Evolutionary conservation across 1,140 invertebrate species (phyloP), one percentile per base, ranked within the genome.

Genomic region (Stegodyphus mimosarum): DNA sequence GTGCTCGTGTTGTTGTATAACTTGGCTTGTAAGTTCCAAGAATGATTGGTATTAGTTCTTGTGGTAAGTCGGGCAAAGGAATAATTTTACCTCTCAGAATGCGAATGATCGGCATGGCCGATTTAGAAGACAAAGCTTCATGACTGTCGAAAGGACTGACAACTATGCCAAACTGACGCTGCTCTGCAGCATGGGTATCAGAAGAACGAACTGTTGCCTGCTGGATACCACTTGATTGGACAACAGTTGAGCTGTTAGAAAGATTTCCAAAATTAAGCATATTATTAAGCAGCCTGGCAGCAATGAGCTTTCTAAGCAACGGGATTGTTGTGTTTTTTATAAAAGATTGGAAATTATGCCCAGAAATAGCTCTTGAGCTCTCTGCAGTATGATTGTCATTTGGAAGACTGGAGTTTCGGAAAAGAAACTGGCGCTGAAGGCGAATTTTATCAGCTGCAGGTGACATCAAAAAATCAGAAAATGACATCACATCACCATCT

Each of bases 81-180:
- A 86, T 66, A 17, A 86, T 71, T 53, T 78, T 78, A 15, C 83
- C 83, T 33, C 52, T 86, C n/a, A 86, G 17, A 6, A 86, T 73
- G 5, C 75, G 52, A 51, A 86, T 66, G 5, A 77, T 48, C 3
- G 83, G 83, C 74, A 77, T 77, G 49, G 55, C n/a, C 10, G 52
- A 50, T 33, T 76, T 75, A 4, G 74, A 70, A 11, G 11, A n/a
- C 0, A 76, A 49, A 49, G 66, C 53, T 64, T 73, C 75, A 52
- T 13, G 48, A 0, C 75, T 52, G 6, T 78, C 83, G n/a, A 78
- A 86, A 51, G 83, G 83, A 51, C 53, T 71, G 6, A 86, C 75
- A 13, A 86, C 55, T n/a, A 86, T 73, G 6, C 83, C 83, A 53
- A 71, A 71, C 10, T 86, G 83, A 2, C 75, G 66, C 64, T 86